Percentiles rank a stretch among this genome's conserved stretches.
Conservation (phyloP, 2,888 invertebrate genomes). For the Melangyna quadrimaculata region DNA sequence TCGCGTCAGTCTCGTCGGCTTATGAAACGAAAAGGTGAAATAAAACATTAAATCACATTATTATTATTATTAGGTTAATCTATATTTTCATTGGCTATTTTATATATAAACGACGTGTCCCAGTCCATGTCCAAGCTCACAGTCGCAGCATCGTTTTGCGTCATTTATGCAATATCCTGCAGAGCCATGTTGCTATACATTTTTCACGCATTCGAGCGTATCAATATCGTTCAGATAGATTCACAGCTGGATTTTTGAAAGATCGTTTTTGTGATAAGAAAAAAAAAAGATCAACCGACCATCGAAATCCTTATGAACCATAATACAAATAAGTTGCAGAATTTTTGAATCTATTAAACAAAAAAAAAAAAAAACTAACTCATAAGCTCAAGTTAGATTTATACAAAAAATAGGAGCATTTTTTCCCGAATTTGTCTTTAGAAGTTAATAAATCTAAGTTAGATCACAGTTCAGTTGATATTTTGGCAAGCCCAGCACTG, state of each 20-base stretch:
- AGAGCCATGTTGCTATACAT: conserved; percentile 32
- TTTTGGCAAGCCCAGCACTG: conserved; percentile 64
- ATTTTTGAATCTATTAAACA: conserved; percentile 24
- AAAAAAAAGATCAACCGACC: conserved; percentile 43
- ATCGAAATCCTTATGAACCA: conserved; percentile 31
- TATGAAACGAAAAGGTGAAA: too few species aligned
- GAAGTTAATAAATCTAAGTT: conserved; percentile 58
- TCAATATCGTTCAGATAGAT: conserved; percentile 49
- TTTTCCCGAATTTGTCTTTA: conserved; percentile 14
- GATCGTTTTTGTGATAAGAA: conserved; percentile 50
- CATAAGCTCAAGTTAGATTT: neutral
- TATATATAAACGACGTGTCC: conserved; percentile 11
- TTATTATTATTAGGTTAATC: neutral
- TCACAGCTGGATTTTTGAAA: conserved; percentile 60
- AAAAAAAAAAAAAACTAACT: neutral
- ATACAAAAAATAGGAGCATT: conserved; percentile 23
- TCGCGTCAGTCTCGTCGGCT: too few species aligned
- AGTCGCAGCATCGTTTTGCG: conserved; percentile 18
- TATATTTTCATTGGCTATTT: conserved; percentile 1
- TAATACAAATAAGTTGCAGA: conserved; percentile 38
- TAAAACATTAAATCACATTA: neutral
- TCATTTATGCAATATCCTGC: conserved; percentile 51
- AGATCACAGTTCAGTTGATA: conserved; percentile 43
- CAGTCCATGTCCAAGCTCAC: conserved; percentile 26
- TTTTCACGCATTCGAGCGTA: conserved; percentile 22